Percentiles rank a stretch among this genome's conserved stretches.
Evolutionary conservation across 2,113 vertebrate genomes (phyloP).

Genomic region (Montifringilla adamsi): DNA sequence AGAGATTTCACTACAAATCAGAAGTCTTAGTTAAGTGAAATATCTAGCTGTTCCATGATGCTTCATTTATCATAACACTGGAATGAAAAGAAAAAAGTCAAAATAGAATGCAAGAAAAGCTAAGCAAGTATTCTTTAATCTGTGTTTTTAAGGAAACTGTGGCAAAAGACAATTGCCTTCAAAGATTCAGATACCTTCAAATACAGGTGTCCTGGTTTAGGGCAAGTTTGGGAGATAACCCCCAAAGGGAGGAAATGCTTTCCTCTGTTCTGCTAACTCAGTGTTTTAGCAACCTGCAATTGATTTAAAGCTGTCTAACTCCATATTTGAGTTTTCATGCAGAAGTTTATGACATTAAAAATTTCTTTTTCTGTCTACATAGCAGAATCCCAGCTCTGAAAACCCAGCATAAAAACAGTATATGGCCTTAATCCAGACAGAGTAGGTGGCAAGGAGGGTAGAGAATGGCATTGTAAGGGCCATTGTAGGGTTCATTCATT

Average conservation of each 20-base stretch:
- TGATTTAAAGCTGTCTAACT: neutral
- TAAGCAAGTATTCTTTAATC: neutral
- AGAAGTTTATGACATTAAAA: neutral
- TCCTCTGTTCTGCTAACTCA: neutral
- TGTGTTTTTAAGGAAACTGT: neutral
- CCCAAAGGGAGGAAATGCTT: neutral
- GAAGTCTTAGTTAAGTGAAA: neutral
- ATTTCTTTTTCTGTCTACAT: neutral
- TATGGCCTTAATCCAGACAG: neutral
- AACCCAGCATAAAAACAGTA: neutral
- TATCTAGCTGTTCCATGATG: neutral
- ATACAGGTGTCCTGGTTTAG: too few species aligned
- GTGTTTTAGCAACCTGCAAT: neutral
- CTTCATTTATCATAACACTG: neutral
- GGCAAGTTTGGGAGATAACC: too few species aligned
- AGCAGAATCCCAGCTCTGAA: neutral
- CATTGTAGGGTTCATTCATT: accelerated
- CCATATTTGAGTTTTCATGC: too few species aligned
- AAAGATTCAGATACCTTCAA: neutral
- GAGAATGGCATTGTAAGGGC: neutral
- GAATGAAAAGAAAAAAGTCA: neutral
- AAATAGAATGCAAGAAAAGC: neutral
- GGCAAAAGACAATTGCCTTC: neutral
- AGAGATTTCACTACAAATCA: neutral
- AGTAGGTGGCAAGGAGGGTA: neutral